phyloP scores from a whole-genome alignment of 2,113 vertebrate genomes.

The Trichechus manatus region DNA sequence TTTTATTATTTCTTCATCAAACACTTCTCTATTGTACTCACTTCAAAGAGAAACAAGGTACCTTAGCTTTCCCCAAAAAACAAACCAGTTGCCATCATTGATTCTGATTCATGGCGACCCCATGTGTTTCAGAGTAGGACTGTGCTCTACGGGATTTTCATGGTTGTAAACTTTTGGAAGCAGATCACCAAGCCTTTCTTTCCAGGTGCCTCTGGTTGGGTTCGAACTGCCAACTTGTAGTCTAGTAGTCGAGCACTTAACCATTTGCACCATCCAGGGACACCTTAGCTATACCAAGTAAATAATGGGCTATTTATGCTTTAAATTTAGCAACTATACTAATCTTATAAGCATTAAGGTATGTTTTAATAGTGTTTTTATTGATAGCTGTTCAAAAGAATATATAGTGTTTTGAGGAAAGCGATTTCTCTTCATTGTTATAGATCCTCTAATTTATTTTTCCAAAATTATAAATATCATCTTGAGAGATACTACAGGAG shows the following conservation, averaged over 20 bases:
- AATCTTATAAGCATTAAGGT: neutral
- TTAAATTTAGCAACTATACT: neutral
- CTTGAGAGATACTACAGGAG: neutral
- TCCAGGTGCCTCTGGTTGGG: neutral
- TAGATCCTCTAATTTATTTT: slow-evolving; percentile 6
- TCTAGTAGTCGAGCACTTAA: neutral
- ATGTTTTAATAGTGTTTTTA: neutral
- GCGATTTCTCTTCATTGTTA: neutral
- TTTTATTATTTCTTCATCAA: slow-evolving; percentile 26
- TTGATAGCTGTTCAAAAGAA: neutral
- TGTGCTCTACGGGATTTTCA: no score
- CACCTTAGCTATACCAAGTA: neutral
- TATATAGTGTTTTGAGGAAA: neutral
- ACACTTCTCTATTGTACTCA: neutral
- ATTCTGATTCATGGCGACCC: neutral
- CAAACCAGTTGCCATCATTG: neutral
- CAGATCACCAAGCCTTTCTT: no score
- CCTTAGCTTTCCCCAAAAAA: neutral
- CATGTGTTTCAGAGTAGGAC: neutral
- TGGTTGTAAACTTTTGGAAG: no score
- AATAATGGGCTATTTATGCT: neutral
- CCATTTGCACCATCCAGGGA: neutral
- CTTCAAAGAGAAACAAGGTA: neutral
- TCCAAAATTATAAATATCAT: neutral
- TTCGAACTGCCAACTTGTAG: neutral